Conservation (phyloP, 2,113 vertebrate species). For the Ovis aries region DNA sequence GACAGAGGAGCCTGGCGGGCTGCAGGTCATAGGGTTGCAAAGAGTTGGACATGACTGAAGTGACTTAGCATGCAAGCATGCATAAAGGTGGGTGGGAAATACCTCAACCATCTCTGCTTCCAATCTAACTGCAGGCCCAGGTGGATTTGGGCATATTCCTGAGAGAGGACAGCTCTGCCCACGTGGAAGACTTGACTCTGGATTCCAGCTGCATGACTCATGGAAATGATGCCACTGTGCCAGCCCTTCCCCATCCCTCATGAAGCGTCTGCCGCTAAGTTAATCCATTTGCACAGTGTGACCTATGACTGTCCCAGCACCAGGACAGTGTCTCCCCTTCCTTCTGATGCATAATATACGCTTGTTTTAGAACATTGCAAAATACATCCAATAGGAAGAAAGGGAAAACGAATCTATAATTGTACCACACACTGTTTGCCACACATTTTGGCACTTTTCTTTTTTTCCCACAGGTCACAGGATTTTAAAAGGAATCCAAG, state of each 20-base stretch:
- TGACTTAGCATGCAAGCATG: background rate
- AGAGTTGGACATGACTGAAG: background rate
- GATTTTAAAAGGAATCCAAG: background rate
- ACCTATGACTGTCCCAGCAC: background rate
- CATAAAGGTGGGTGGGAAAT: background rate
- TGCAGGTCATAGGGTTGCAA: background rate
- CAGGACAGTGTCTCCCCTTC: background rate
- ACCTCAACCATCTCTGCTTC: background rate
- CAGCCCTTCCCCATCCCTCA: background rate
- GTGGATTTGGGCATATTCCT: background rate
- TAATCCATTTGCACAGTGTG: background rate
- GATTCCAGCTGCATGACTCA: background rate
- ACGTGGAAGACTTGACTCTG: rapidly evolving
- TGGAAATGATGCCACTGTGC: background rate
- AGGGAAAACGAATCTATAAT: background rate
- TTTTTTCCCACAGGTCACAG: background rate
- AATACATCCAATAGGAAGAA: background rate
- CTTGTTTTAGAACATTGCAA: background rate
- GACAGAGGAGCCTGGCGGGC: background rate
- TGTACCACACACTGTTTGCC: background rate
- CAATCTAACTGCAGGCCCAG: too few relatives aligned
- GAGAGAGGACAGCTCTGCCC: background rate
- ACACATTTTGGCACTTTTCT: background rate
- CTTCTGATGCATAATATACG: background rate
- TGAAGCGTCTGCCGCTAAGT: rapidly evolving